Evolutionary conservation across 2,797 vertebrate species (phyloP).

Genomic region (Ficedula albicollis): DNA sequence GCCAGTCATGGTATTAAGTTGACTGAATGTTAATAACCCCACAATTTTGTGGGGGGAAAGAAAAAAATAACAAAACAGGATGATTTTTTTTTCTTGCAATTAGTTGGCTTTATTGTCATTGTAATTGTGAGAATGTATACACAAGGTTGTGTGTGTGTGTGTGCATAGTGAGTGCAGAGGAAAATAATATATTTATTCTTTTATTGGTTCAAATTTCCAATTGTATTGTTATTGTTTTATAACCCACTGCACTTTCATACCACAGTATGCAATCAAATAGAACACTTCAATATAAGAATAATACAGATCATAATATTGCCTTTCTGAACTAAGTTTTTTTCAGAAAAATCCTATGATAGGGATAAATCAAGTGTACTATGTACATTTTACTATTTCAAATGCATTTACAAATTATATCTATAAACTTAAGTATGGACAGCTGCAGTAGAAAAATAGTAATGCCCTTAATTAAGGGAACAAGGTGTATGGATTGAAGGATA

Average conservation of each 20-base stretch:
- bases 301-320: not conserved
- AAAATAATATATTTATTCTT: not conserved
- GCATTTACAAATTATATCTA: not conserved
- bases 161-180: not conserved
- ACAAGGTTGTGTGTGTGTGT: not conserved
- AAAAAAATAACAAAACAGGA: not conserved
- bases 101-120: not conserved
- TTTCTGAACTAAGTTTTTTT: not conserved
- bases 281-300: not conserved
- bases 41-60: not conserved
- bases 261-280: not conserved
- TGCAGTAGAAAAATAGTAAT: not conserved
- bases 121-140: not conserved
- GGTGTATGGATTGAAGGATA: not conserved
- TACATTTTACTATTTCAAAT: not conserved
- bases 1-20: not conserved
- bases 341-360: not conserved
- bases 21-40: not conserved
- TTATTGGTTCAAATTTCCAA: not conserved
- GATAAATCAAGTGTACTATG: not conserved
- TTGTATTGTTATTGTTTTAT: not conserved
- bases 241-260: not conserved
- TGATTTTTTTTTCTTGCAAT: not conserved
- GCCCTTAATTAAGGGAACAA: not conserved
- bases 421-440: not conserved